Evolutionary conservation across 1,140 invertebrate species (phyloP).

Genomic region (Papilio aristodemus): DNA sequence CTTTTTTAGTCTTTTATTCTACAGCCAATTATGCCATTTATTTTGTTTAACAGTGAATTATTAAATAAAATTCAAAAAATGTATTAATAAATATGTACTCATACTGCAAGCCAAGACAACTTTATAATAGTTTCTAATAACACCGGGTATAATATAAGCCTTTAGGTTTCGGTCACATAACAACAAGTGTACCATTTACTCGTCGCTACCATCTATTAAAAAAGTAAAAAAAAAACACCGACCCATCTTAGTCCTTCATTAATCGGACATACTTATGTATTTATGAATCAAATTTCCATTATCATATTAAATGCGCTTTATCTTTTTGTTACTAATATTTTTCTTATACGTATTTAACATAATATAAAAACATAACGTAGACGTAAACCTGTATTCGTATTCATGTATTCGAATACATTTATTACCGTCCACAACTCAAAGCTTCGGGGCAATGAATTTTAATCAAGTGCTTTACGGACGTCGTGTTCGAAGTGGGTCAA

Average conservation of each 20-base stretch:
- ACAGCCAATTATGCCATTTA: not conserved
- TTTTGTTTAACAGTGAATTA: not conserved
- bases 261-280: too few species aligned
- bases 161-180: too few species aligned
- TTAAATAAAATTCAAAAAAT: not conserved
- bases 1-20: slow-evolving; percentile 18
- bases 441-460: slow-evolving; percentile 33
- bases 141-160: too few species aligned
- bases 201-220: too few species aligned
- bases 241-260: too few species aligned
- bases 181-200: too few species aligned
- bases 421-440: slow-evolving; percentile 24
- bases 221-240: too few species aligned
- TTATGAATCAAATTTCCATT: too few species aligned
- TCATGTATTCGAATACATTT: slow-evolving; percentile 20
- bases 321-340: too few species aligned
- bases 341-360: not conserved
- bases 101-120: too few species aligned
- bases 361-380: not conserved
- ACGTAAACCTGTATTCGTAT: slow-evolving; percentile 8
- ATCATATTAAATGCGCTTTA: too few species aligned
- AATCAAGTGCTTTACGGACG: slow-evolving; percentile 17
- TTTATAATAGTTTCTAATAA: too few species aligned
- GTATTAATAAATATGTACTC: not conserved
- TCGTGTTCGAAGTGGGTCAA: slow-evolving; percentile 24